Conservation (phyloP, 2,888 invertebrate species). For the Stenodema calcarata region DNA sequence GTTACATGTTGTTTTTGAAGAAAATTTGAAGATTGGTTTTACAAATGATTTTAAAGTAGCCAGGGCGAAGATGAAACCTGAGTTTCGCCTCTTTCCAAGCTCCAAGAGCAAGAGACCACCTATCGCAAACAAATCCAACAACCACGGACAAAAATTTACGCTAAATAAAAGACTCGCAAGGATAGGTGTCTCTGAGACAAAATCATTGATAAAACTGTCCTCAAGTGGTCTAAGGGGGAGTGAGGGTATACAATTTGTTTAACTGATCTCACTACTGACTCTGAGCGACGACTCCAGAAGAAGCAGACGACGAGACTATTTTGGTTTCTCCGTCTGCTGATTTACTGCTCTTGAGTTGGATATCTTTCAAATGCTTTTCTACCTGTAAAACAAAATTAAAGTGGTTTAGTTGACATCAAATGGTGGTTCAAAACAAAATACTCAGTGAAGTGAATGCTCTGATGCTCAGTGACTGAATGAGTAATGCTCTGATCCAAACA, state of each 20-base stretch:
- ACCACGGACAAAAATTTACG: background rate
- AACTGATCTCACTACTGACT: conserved; percentile 37
- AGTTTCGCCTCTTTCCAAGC: background rate
- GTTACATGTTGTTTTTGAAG: background rate
- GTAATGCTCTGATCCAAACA: too few relatives aligned
- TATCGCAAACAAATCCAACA: conserved; percentile 5
- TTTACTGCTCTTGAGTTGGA: conserved; percentile 49
- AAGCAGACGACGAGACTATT: conserved; percentile 38
- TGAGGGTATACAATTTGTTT: conserved; percentile 35
- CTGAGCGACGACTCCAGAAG: conserved; percentile 42
- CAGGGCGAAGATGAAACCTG: background rate
- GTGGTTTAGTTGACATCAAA: too few relatives aligned
- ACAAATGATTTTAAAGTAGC: background rate
- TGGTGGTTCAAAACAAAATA: too few relatives aligned
- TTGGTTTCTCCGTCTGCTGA: conserved; percentile 35
- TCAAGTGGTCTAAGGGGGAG: conserved; percentile 3
- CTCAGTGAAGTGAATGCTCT: too few relatives aligned
- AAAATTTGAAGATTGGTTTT: background rate
- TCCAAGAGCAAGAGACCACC: background rate
- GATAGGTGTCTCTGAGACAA: background rate
- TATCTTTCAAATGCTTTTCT: conserved; percentile 61
- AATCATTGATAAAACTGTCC: conserved; percentile 10
- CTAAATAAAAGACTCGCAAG: conserved; percentile 6
- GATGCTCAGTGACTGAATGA: too few relatives aligned
- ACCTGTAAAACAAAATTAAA: conserved; percentile 58